Percentiles rank a stretch among this genome's conserved stretches.
phyloP scores from a whole-genome alignment of 2,888 invertebrate species.

The Monoplex corrugatus region DNA sequence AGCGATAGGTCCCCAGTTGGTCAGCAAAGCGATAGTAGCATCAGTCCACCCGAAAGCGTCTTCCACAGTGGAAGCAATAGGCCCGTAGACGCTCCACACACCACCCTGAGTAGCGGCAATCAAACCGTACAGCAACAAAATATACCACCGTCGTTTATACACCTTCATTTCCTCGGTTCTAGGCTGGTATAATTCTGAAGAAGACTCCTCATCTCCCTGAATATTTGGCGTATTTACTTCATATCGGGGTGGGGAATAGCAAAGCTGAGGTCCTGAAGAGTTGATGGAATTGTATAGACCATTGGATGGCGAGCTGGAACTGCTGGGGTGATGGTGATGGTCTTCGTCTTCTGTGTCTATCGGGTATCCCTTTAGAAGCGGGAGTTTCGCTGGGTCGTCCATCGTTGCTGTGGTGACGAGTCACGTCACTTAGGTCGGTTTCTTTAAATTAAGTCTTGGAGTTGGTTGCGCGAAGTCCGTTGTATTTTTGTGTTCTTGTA shows the following conservation, averaged over 20 bases:
- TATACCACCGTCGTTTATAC: constrained; percentile 60
- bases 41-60: constrained; percentile 60
- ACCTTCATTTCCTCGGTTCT: not conserved
- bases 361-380: not conserved
- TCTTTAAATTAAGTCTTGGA: too few species aligned
- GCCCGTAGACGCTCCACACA: constrained; percentile 61
- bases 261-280: constrained; percentile 6
- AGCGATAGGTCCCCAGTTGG: constrained; percentile 60
- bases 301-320: too few species aligned
- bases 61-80: constrained; percentile 54
- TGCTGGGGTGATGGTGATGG: not conserved
- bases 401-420: not conserved
- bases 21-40: constrained; percentile 56
- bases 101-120: constrained; percentile 53
- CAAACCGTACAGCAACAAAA: constrained; percentile 56
- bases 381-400: not conserved
- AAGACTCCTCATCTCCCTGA: not conserved
- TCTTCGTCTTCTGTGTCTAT: not conserved
- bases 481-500: too few species aligned
- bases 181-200: not conserved
- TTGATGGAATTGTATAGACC: not conserved
- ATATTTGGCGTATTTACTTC: not conserved
- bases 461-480: too few species aligned
- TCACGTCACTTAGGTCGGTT: not conserved
- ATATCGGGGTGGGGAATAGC: not conserved